Base-by-base conservation (phyloP, 2,113 vertebrate species). In the Apus apus region DNA sequence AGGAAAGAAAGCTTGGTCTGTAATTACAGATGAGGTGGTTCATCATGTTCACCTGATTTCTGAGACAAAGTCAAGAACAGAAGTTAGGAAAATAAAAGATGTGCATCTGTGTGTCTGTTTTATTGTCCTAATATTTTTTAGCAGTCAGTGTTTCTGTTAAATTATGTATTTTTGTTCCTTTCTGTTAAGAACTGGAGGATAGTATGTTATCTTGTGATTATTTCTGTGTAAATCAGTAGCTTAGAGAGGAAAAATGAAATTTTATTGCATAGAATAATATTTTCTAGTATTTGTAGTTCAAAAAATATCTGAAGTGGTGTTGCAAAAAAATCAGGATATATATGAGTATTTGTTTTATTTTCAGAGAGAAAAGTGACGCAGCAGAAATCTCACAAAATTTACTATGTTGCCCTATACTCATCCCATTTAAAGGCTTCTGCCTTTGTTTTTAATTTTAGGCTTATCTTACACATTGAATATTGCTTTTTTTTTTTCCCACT, bases 71-170 rank as follows among this genome's bases (percentile, higher is more conserved):
- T 61, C 80, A 48, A 36, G 13, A 61, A 26, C 43, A 67, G 58
- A 61, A 4, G 0, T 70, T 54, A 87, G 54, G 62, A 85, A 80
- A 19, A 71, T 38, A 12, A 43, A 48, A 2, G 61, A 23, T 53
- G 30, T 6, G 15, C 71, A 73, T 36, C 34, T 86, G 56, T 94
- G 60, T 91, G 90, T 96, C 65, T 92, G 68, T 62, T 89, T 90
- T 75, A 50, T 15, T 92, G 75, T 96, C 92, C 18, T 77, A 48
- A 76, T 80, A 94, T 50, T 80, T 85, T 67, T 74, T 32, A 64
- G 66, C 73, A 43, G 22, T 56, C 79, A 74, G 2, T 92, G 90
- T 96, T 93, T 86, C 21, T 92, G 78, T 85, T 61, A 83, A 89
- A 79, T 71, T 60, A 36, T 29, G 7, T 87, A 90, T 88, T 86